These are phyloP conservation scores for Cetonia aurata DNA, from an alignment of 2,888 invertebrate genomes.

Conservation along the genomic window DNA sequence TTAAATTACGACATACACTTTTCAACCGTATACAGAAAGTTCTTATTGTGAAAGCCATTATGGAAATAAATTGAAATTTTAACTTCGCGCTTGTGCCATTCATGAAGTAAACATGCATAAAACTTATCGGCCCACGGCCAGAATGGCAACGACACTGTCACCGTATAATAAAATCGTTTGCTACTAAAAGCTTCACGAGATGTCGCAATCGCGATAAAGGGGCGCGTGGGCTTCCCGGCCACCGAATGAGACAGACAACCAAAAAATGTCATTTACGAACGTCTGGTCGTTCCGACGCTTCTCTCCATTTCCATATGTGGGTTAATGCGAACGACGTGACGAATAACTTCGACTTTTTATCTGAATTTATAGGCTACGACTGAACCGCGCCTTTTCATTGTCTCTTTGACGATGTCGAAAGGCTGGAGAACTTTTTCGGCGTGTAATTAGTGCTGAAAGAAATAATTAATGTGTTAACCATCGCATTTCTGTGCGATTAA, in stretches of 20 bases:
- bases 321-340: conserved; percentile 25
- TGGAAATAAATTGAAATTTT: no score
- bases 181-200: neutral
- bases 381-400: neutral
- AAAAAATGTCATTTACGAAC: neutral
- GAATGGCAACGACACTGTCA: conserved; percentile 14
- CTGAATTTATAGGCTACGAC: conserved; percentile 6
- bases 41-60: no score
- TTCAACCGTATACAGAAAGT: no score
- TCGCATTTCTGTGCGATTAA: no score
- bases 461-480: no score
- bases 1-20: no score
- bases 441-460: no score
- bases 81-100: neutral
- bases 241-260: neutral
- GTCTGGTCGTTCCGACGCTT: neutral
- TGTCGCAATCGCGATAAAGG: conserved; percentile 9
- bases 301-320: conserved; percentile 19
- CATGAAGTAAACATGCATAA: neutral
- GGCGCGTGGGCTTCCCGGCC: neutral
- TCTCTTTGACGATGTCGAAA: neutral
- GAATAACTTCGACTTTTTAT: conserved; percentile 7
- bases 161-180: conserved; percentile 11
- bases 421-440: no score
- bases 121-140: conserved; percentile 9